These are phyloP conservation scores for Aphis gossypii DNA, from an alignment of 1,140 invertebrate species.

Conservation along the genomic window DNA sequence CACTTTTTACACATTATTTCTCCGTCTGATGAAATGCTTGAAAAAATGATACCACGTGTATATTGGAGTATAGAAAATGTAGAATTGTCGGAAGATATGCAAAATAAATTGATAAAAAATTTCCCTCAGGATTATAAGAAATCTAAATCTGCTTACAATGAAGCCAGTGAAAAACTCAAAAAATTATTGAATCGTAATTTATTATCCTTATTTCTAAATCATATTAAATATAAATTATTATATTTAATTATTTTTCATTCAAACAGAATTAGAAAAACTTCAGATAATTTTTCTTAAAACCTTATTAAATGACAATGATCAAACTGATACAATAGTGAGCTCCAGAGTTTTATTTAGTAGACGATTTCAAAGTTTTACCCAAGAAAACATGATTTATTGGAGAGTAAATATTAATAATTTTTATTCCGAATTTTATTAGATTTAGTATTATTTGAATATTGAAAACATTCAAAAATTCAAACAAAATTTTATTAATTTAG, in stretches of 20 bases:
- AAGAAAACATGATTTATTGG: conserved; percentile 45
- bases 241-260: neutral
- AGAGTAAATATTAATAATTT: conserved; percentile 26
- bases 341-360: conserved; percentile 29
- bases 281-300: conserved; percentile 39
- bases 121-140: neutral
- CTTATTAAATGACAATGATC: conserved; percentile 28
- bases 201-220: neutral
- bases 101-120: neutral
- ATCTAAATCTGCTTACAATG: neutral
- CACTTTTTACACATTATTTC: conserved; percentile 41
- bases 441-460: neutral
- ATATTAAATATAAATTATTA: neutral
- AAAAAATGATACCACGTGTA: neutral
- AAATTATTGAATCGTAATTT: conserved; percentile 13
- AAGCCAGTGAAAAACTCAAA: conserved; percentile 8
- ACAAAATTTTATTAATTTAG: neutral
- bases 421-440: neutral
- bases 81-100: neutral
- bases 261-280: neutral
- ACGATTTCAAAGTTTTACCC: conserved; percentile 23
- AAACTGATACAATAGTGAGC: conserved; percentile 38
- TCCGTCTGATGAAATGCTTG: conserved; percentile 36
- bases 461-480: neutral
- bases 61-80: conserved; percentile 46